Conservation (phyloP, 2,888 invertebrate species). For the Nomada flava region DNA sequence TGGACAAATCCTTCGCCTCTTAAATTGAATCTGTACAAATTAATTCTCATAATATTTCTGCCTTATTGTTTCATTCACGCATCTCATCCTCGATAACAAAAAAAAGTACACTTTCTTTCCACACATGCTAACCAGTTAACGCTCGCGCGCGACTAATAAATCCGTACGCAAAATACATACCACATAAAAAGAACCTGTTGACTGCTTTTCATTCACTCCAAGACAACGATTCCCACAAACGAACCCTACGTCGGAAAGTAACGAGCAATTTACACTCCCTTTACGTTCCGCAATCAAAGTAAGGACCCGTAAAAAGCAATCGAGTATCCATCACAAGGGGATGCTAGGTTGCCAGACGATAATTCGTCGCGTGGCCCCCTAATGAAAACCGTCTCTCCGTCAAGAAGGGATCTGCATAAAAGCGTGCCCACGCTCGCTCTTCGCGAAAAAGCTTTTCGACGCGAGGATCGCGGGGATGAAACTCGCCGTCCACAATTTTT, state of each 20-base stretch:
- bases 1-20: no score
- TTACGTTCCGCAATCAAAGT: not conserved
- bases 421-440: not conserved
- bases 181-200: not conserved
- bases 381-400: conserved; percentile 35
- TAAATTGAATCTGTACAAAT: no score
- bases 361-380: conserved; percentile 12
- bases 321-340: not conserved
- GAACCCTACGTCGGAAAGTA: not conserved
- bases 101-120: not conserved
- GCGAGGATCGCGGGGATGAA: conserved; percentile 22
- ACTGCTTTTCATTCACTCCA: not conserved
- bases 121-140: not conserved
- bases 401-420: conserved; percentile 16
- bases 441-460: conserved; percentile 37
- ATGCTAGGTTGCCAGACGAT: not conserved
- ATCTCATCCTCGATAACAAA: no score
- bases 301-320: conserved; percentile 5
- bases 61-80: no score
- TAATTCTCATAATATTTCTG: no score
- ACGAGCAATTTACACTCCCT: not conserved
- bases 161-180: no score
- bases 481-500: conserved; percentile 61
- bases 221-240: not conserved
- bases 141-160: no score